A percentile compares a stretch with the other conserved stretches of the same genome.
Conservation (phyloP, 2,888 invertebrate genomes). For the Lasioglossum morio region DNA sequence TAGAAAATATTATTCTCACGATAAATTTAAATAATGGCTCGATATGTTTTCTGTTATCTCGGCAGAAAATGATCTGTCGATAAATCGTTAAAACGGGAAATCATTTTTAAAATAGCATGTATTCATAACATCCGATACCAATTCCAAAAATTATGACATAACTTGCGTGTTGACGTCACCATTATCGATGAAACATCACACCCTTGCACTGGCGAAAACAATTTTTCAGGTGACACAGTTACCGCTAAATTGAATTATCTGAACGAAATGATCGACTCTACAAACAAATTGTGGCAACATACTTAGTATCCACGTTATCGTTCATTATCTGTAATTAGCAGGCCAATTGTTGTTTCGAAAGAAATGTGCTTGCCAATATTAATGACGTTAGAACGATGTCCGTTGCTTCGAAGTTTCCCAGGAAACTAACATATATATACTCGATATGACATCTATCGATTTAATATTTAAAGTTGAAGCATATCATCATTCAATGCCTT, state of each 20-base stretch:
- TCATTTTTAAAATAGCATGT: neutral
- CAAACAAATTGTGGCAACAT: neutral
- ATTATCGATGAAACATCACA: slow-evolving; percentile 37
- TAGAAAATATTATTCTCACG: too few species aligned
- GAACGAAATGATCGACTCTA: slow-evolving; percentile 21
- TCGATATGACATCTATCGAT: neutral
- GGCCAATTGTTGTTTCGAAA: neutral
- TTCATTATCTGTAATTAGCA: slow-evolving; percentile 1
- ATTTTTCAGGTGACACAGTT: slow-evolving; percentile 31
- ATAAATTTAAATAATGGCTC: neutral
- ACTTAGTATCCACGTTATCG: neutral
- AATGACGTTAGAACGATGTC: neutral
- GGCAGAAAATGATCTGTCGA: neutral
- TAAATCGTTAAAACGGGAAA: neutral
- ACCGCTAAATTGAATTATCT: slow-evolving; percentile 16
- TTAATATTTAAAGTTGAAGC: neutral
- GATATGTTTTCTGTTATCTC: neutral
- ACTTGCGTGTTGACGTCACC: neutral
- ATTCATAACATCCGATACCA: neutral
- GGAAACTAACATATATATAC: neutral
- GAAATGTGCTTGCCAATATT: neutral
- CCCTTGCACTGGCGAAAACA: neutral
- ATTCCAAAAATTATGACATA: neutral
- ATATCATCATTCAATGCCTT: neutral
- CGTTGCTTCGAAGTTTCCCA: neutral